Percentiles rank a stretch among this genome's conserved stretches.
Evolutionary conservation across 2,797 vertebrate species (phyloP).

Genomic region (Acanthiza pusilla): DNA sequence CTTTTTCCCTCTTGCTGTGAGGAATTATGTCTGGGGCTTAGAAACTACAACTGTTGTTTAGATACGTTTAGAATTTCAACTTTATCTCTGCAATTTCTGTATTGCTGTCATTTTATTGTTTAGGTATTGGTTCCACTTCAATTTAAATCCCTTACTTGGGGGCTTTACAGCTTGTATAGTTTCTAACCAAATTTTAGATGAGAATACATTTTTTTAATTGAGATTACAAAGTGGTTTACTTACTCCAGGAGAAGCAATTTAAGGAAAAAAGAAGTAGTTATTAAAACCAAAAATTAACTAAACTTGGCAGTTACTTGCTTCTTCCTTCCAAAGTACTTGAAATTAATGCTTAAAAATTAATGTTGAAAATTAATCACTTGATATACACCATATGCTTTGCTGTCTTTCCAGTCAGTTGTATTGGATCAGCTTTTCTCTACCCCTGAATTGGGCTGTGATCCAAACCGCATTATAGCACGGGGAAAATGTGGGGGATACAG

Average conservation of each 20-base stretch:
- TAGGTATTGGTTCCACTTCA: conserved; percentile 16
- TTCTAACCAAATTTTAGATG: conserved; percentile 21
- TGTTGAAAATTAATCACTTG: conserved; percentile 40
- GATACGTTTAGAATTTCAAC: not conserved
- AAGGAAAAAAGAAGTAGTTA: not conserved
- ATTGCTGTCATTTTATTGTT: conserved; percentile 1
- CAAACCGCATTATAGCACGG: not conserved
- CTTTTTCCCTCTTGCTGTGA: conserved; percentile 11
- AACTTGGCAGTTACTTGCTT: conserved; percentile 38
- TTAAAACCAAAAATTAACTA: conserved; percentile 23
- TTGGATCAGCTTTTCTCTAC: conserved; percentile 18
- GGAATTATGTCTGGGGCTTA: conserved; percentile 9
- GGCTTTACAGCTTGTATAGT: not conserved
- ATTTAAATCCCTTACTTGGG: conserved; percentile 19
- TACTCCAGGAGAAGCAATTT: not conserved
- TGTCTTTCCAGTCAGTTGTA: conserved; percentile 31
- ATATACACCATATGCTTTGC: conserved; percentile 29
- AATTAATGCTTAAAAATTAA: conserved; percentile 56
- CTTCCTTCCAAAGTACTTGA: not conserved
- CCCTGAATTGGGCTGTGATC: conserved; percentile 1
- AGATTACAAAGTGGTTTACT: conserved; percentile 4
- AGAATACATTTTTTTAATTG: not conserved
- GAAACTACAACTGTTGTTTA: not conserved
- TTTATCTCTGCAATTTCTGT: conserved; percentile 4
- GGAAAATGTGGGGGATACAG: not conserved